Evolutionary conservation across 1,140 invertebrate genomes (phyloP), one percentile per base, ranked within the genome.

Genomic region (Eueides isabella): DNA sequence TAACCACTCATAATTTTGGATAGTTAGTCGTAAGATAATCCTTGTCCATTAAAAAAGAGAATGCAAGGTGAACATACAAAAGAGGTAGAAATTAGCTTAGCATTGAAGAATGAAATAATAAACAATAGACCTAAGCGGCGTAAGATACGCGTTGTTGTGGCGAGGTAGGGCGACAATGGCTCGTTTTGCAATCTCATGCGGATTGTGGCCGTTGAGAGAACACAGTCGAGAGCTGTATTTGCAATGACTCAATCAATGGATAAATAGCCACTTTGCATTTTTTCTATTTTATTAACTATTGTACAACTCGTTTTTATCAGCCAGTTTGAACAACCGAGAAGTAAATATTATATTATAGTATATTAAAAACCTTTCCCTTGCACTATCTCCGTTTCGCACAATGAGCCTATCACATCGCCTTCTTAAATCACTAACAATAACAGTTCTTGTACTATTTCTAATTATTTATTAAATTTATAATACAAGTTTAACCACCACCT

Each of bases 11-110:
- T 7, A 31, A 6, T 31, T 6, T 7, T 31, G 30, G 9, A 31
- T 31, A 31, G 30, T 31, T 31, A 7, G 30, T n/a, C n/a, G n/a
- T n/a, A n/a, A n/a, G n/a, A n/a, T n/a, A 12, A 38, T 38, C 12
- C 5, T 38, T 38, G 11, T 38, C 35, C 11, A 38, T 11, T n/a
- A n/a, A 16, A 55, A 31, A 31, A 31, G 19, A 44, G 26, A 33
- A 16, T 23, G 35, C n/a, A 29, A 65, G 38, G 38, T 48, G 6
- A n/a, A 33, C n/a, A n/a, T n/a, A 30, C 41, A 48, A 66, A 23
- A 44, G 38, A 30, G 26, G 62, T 64, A 29, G 14, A 72, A 62
- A 72, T 66, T 35, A 55, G 23, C 41, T 33, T 61, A 67, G 14
- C 48, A 55, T 61, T 66, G 30, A 38, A 28, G 64, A 35, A 33